Conservation (phyloP, 2,113 vertebrate genomes). For the Cynopterus brachyotis region DNA sequence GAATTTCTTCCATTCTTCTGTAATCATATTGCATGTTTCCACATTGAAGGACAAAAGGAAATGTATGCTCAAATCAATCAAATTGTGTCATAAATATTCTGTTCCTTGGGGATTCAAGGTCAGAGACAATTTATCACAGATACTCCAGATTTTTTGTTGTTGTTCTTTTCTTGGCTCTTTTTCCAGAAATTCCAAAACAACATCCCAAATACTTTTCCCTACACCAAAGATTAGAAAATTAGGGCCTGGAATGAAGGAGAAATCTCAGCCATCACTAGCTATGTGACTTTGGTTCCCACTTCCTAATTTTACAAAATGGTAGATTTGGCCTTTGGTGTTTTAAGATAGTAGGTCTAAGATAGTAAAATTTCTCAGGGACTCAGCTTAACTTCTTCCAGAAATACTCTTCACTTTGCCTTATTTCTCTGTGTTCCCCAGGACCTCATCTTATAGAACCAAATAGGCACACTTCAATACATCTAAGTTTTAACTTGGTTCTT, state of each 20-base stretch:
- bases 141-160: neutral
- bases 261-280: neutral
- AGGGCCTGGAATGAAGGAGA: neutral
- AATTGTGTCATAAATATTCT: constrained; percentile 23
- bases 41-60: constrained; percentile 29
- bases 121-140: neutral
- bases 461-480: neutral
- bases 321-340: neutral
- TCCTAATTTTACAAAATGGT: neutral
- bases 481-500: neutral
- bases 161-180: constrained; percentile 1
- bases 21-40: constrained; percentile 9
- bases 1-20: neutral
- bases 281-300: neutral
- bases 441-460: neutral
- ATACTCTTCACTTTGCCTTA: neutral
- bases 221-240: neutral
- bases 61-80: neutral
- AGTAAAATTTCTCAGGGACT: neutral
- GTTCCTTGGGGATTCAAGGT: constrained; percentile 19
- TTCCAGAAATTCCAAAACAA: constrained; percentile 16
- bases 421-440: constrained; percentile 11
- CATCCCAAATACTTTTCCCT: neutral
- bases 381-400: neutral
- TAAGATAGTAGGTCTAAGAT: neutral